Evolutionary conservation across 2,797 vertebrate genomes (phyloP).

Genomic region (Rhinatrema bivittatum): DNA sequence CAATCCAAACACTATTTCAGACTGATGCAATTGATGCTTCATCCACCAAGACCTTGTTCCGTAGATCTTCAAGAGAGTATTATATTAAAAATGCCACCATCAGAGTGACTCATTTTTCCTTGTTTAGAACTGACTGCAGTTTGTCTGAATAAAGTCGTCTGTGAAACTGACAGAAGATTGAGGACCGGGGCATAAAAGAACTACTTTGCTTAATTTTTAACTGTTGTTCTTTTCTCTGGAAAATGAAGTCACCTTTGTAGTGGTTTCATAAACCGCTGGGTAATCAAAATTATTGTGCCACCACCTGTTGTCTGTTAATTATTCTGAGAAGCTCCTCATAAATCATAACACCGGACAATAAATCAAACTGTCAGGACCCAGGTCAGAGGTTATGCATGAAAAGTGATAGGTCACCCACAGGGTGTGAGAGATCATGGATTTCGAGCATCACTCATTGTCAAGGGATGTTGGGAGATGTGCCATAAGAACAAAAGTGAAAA

Average conservation of each 20-base stretch:
- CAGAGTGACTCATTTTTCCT: conserved; percentile 14
- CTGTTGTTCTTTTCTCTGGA: conserved; percentile 55
- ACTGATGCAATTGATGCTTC: too few relatives aligned
- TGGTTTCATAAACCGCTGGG: conserved; percentile 72
- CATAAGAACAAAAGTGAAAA: conserved; percentile 81
- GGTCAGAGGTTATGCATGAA: conserved; percentile 84
- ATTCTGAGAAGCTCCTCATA: conserved; percentile 96
- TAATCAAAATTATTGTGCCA: conserved; percentile 79
- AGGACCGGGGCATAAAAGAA: conserved; percentile 50
- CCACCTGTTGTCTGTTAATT: conserved; percentile 99
- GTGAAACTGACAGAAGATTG: conserved; percentile 40
- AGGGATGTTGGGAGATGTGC: conserved; percentile 80
- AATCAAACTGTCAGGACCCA: conserved; percentile 96
- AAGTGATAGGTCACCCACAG: conserved; percentile 86
- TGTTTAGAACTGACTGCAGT: conserved; percentile 23
- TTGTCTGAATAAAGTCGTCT: conserved; percentile 46
- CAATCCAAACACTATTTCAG: too few relatives aligned
- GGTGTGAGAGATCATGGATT: conserved; percentile 84
- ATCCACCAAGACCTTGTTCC: too few relatives aligned
- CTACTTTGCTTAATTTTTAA: conserved; percentile 57
- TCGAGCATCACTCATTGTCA: conserved; percentile 95
- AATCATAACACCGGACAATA: conserved; percentile 99
- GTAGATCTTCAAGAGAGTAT: too few relatives aligned
- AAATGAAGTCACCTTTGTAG: conserved; percentile 80
- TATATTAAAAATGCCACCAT: conserved; percentile 24